A percentile compares a stretch with the other conserved stretches of the same genome.
Conservation (phyloP, 2,113 vertebrate genomes). For the Pheucticus melanocephalus region DNA sequence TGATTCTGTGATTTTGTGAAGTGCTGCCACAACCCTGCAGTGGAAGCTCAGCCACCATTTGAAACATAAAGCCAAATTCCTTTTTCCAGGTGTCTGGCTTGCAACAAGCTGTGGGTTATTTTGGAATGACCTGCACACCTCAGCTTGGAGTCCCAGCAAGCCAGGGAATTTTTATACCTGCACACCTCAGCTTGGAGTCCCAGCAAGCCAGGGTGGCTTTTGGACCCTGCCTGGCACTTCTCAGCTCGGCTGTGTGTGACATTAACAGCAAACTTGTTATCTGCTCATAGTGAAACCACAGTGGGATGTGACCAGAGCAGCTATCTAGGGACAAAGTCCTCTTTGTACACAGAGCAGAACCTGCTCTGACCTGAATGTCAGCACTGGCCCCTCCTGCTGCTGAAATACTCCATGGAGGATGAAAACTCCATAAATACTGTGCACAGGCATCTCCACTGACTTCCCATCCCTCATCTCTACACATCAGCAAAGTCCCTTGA, state of each 20-base stretch:
- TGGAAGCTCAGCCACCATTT: background rate
- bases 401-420: background rate
- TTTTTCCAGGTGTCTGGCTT: background rate
- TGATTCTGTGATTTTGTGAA: background rate
- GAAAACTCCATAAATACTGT: background rate
- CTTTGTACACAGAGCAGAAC: background rate
- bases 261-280: background rate
- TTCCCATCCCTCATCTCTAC: background rate
- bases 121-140: background rate
- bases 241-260: accelerated
- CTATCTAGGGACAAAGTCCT: background rate
- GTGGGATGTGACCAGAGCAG: background rate
- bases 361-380: background rate
- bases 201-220: background rate
- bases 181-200: background rate
- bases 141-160: too few species aligned
- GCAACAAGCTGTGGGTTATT: accelerated
- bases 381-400: background rate
- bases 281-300: background rate
- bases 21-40: background rate
- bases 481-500: background rate
- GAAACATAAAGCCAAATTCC: background rate
- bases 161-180: background rate
- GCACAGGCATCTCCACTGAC: background rate
- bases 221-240: background rate